These are phyloP conservation scores for Calliopsis andreniformis DNA, from an alignment of 1,140 invertebrate genomes.

Conservation along the genomic window DNA sequence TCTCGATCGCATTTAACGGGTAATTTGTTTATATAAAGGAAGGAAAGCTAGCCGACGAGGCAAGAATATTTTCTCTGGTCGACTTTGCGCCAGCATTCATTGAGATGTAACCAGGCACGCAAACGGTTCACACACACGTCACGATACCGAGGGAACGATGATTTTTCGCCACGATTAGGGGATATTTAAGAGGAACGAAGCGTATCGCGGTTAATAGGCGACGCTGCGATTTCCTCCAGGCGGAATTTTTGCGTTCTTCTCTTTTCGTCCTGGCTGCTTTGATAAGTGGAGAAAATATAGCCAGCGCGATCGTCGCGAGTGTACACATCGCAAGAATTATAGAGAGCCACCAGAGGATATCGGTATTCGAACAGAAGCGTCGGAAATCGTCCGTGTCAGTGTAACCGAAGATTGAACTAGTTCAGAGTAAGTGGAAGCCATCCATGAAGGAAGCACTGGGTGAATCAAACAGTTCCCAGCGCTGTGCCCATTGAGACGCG, in stretches of 20 bases:
- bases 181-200: slow-evolving; percentile 31
- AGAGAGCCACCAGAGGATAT: too few relatives aligned
- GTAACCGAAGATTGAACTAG: too few relatives aligned
- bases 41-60: not conserved
- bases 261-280: not conserved
- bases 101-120: slow-evolving; percentile 62
- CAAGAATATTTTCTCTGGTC: slow-evolving; percentile 32
- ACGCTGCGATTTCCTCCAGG: slow-evolving; percentile 12
- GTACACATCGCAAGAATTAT: too few relatives aligned
- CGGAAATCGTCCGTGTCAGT: too few relatives aligned
- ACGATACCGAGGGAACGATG: slow-evolving; percentile 37
- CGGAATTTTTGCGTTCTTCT: not conserved
- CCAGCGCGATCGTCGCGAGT: not conserved
- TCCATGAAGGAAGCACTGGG: not conserved
- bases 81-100: slow-evolving; percentile 57
- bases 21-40: slow-evolving; percentile 37
- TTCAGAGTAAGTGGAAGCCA: too few relatives aligned
- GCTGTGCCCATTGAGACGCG: slow-evolving; percentile 6
- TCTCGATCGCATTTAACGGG: slow-evolving; percentile 6
- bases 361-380: too few relatives aligned
- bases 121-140: slow-evolving; percentile 49
- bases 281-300: not conserved
- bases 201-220: slow-evolving; percentile 37
- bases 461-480: not conserved
- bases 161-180: slow-evolving; percentile 43